These are phyloP conservation scores for Sebastolobus altivelis DNA, from an alignment of 2,797 vertebrate genomes.

Conservation along the genomic window DNA sequence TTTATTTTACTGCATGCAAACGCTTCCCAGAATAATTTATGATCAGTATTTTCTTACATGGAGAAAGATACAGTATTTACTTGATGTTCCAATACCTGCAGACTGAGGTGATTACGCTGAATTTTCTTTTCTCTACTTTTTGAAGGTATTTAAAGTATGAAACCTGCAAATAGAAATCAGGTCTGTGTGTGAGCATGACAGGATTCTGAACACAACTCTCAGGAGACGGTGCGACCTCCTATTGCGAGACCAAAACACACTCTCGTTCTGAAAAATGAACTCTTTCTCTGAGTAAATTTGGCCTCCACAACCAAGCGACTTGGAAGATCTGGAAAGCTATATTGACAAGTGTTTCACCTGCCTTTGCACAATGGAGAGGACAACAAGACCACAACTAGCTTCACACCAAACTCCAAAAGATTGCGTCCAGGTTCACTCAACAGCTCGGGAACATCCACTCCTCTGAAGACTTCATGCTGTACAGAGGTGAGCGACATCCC, in stretches of 20 bases:
- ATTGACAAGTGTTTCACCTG: neutral
- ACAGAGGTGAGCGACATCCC: neutral
- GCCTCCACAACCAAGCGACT: neutral
- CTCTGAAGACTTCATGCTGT: neutral
- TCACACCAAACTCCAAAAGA: neutral
- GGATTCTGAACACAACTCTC: too few relatives aligned
- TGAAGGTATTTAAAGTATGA: neutral
- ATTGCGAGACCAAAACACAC: neutral
- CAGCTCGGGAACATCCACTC: neutral
- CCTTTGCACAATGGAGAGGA: neutral
- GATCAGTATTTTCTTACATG: neutral
- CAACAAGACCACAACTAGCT: neutral
- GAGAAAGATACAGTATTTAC: neutral
- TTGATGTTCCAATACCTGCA: neutral
- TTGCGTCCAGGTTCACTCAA: neutral
- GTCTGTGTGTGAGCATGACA: too few relatives aligned
- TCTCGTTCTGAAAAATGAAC: neutral
- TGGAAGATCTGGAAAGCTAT: neutral
- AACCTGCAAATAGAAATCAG: too few relatives aligned
- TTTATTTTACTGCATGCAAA: conserved; percentile 18
- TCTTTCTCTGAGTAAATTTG: neutral
- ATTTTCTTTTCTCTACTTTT: neutral
- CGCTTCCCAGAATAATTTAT: neutral
- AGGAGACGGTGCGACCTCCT: neutral
- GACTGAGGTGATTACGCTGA: neutral